Percentiles rank a stretch among this genome's conserved stretches.
These are phyloP conservation scores for Alexandromys oeconomus DNA, from an alignment of 2,797 vertebrate genomes.

Conservation along the genomic window DNA sequence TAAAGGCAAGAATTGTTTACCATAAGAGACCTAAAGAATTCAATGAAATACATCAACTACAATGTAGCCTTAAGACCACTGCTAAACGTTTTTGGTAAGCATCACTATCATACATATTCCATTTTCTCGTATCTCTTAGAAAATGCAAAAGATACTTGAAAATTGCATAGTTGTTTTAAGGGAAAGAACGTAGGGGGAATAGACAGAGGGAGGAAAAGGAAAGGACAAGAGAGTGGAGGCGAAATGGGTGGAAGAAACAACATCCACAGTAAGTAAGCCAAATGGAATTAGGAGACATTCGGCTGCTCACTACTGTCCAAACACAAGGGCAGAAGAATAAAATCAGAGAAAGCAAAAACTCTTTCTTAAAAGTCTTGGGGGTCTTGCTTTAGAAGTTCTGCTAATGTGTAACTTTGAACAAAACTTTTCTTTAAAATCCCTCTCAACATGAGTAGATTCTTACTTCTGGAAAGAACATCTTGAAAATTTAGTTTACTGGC, in stretches of 20 bases:
- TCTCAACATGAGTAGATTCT: background rate
- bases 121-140: background rate
- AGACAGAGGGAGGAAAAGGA: background rate
- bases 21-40: background rate
- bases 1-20: background rate
- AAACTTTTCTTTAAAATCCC: background rate
- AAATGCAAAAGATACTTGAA: background rate
- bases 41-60: background rate
- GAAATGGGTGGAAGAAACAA: background rate
- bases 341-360: background rate
- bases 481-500: background rate
- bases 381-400: background rate
- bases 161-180: background rate
- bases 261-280: background rate
- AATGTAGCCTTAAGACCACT: background rate
- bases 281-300: background rate
- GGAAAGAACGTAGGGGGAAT: fast-evolving
- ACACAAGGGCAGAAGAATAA: background rate
- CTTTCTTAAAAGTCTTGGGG: background rate
- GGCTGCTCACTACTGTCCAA: background rate
- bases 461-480: background rate
- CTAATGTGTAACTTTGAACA: background rate
- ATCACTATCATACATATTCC: background rate
- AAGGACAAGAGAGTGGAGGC: background rate
- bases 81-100: background rate